phyloP scores from a whole-genome alignment of 1,140 invertebrate species.

The Formica selysi region DNA sequence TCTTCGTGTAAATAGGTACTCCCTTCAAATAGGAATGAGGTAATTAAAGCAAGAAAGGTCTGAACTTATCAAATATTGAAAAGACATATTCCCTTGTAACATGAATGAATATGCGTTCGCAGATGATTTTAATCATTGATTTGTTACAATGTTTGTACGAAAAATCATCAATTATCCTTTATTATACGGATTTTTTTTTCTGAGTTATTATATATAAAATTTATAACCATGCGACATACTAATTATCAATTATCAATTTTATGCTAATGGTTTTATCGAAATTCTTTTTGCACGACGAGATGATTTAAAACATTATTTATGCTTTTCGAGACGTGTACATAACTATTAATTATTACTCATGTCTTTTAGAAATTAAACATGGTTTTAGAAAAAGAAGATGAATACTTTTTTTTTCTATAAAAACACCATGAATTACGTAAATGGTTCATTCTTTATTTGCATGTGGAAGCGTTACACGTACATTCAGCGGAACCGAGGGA shows the following conservation, averaged over 20 bases:
- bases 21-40: neutral
- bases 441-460: neutral
- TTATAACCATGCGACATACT: too few species aligned
- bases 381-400: neutral
- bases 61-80: neutral
- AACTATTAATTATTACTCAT: neutral
- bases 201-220: too few species aligned
- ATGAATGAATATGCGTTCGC: conserved; percentile 6
- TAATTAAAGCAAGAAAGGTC: neutral
- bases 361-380: neutral
- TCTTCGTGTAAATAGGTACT: conserved; percentile 20
- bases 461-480: neutral
- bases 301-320: too few species aligned
- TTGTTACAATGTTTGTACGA: neutral
- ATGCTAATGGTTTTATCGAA: too few species aligned
- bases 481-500: neutral
- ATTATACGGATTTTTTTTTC: too few species aligned
- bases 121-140: conserved; percentile 21
- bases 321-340: too few species aligned
- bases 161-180: neutral
- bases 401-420: neutral
- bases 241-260: neutral
- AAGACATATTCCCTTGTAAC: neutral
- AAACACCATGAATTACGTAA: conserved; percentile 9
- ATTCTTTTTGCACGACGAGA: too few species aligned